Percentiles rank a stretch among this genome's conserved stretches.
Evolutionary conservation across 2,888 invertebrate species (phyloP).

Genomic region (Erebia aethiops): DNA sequence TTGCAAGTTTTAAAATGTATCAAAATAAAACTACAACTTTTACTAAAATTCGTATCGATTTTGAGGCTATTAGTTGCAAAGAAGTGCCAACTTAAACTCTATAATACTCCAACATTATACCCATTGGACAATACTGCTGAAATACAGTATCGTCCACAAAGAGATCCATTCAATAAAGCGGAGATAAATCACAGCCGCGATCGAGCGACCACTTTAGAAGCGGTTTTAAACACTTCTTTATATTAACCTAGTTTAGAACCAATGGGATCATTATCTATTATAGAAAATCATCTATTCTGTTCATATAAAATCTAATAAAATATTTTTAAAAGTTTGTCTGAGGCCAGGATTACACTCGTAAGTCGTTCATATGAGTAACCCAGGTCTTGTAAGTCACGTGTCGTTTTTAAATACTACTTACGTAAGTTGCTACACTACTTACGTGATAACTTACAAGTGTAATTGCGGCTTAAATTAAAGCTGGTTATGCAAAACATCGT

Average conservation of each 20-base stretch:
- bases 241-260: slow-evolving; percentile 41
- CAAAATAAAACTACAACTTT: neutral
- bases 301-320: neutral
- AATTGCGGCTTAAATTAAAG: too few relatives aligned
- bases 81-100: slow-evolving; percentile 35
- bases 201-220: slow-evolving; percentile 42
- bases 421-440: too few relatives aligned
- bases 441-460: too few relatives aligned
- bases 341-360: too few relatives aligned
- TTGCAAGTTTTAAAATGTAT: neutral
- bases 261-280: slow-evolving; percentile 30
- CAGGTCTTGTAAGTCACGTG: too few relatives aligned
- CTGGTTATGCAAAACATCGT: too few relatives aligned
- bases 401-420: too few relatives aligned
- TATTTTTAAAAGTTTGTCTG: too few relatives aligned
- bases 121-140: slow-evolving; percentile 38
- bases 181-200: slow-evolving; percentile 49
- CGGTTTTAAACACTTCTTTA: slow-evolving; percentile 40
- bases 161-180: slow-evolving; percentile 50
- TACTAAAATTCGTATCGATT: neutral
- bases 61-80: slow-evolving; percentile 24
- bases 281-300: slow-evolving; percentile 19
- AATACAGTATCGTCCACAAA: slow-evolving; percentile 47
- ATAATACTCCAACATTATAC: slow-evolving; percentile 37
- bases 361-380: too few relatives aligned